Evolutionary conservation across 2,113 vertebrate species (phyloP).

Genomic region (Hippolais icterina): DNA sequence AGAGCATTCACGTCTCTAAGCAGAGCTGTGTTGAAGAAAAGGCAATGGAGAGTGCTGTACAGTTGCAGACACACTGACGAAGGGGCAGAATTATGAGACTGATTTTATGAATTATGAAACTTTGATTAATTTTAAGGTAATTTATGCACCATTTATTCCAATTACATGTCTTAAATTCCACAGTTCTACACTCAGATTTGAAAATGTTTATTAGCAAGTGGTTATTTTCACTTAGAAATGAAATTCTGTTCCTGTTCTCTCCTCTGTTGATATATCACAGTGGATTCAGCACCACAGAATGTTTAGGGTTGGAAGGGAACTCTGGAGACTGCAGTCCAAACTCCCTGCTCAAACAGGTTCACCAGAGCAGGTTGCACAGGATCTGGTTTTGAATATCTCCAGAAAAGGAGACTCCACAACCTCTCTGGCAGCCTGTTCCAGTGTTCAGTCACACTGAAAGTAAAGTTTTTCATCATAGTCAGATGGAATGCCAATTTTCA

Average conservation of each 20-base stretch:
- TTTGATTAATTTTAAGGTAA: not conserved
- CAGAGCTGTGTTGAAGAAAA: not conserved
- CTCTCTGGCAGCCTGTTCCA: not conserved
- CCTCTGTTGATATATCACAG: not conserved
- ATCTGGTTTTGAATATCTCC: not conserved
- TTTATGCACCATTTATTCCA: not conserved
- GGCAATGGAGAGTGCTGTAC: not conserved
- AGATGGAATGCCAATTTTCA: not conserved
- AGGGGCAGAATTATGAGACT: not conserved
- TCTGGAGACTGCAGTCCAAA: not conserved
- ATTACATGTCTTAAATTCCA: not conserved
- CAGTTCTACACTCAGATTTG: not conserved
- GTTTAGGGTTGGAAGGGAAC: not conserved
- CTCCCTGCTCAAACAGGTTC: not conserved
- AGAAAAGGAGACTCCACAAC: not conserved
- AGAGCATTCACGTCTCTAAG: not conserved
- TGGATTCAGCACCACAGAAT: not conserved
- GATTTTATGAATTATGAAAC: not conserved
- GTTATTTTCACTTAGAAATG: not conserved
- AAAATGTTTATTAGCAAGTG: not conserved
- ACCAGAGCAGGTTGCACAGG: not conserved
- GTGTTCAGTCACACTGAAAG: not conserved
- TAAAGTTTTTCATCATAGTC: not conserved
- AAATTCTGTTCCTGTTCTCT: not conserved
- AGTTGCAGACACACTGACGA: not conserved